A percentile compares a stretch with the other conserved stretches of the same genome.
Evolutionary conservation across 2,888 invertebrate species (phyloP).

Genomic region (Gisinianus flammeolus): DNA sequence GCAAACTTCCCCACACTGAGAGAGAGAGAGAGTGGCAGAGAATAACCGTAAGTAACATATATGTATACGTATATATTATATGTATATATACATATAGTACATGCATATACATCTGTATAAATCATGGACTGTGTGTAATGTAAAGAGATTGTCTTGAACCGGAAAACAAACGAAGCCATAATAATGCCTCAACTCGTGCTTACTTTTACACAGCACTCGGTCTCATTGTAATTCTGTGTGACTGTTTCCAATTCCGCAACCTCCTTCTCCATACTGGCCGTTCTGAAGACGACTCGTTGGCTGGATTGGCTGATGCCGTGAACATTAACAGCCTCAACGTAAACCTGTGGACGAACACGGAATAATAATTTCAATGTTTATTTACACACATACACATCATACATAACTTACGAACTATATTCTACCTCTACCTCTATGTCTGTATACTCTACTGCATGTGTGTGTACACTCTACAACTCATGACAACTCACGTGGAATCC

Average conservation of each 20-base stretch:
- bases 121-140: neutral
- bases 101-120: neutral
- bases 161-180: conserved; percentile 19
- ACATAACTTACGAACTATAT: neutral
- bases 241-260: conserved; percentile 66
- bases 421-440: neutral
- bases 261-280: conserved; percentile 70
- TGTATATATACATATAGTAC: too few relatives aligned
- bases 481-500: neutral
- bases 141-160: conserved; percentile 17
- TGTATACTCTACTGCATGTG: neutral
- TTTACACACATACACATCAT: conserved; percentile 7
- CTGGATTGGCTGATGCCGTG: conserved; percentile 81
- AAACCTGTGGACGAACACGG: conserved; percentile 60
- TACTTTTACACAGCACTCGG: conserved; percentile 72
- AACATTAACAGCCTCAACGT: conserved; percentile 77
- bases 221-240: conserved; percentile 68
- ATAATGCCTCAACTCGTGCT: conserved; percentile 31
- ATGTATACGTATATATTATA: too few relatives aligned
- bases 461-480: neutral
- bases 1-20: too few relatives aligned
- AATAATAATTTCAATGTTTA: conserved; percentile 20
- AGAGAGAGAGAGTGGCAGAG: too few relatives aligned
- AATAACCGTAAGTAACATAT: too few relatives aligned
- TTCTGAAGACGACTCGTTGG: conserved; percentile 76